Percentiles rank a stretch among this genome's conserved stretches.
These are phyloP conservation scores for Dasyurus viverrinus DNA, from an alignment of 2,113 vertebrate genomes.

Conservation along the genomic window DNA sequence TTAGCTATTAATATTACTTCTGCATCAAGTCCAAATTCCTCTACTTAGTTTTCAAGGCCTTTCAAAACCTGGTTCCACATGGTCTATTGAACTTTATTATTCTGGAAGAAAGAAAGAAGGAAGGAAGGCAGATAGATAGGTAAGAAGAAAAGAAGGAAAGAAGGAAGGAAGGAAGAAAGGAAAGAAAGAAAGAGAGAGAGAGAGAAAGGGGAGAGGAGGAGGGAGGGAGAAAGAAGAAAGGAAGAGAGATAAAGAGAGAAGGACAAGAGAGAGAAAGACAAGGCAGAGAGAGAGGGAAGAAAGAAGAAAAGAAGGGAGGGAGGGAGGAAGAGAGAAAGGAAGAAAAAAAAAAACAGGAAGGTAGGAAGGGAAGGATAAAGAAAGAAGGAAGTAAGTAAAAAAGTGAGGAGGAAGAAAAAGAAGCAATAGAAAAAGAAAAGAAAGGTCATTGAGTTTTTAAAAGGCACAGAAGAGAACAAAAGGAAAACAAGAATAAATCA, in stretches of 20 bases:
- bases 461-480: neutral
- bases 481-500: neutral
- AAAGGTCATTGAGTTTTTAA: too few species aligned
- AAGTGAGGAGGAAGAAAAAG: too few species aligned
- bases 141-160: too few species aligned
- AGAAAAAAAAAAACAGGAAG: accelerated
- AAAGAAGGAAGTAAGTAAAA: too few species aligned
- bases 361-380: too few species aligned
- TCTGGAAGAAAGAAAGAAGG: neutral
- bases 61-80: neutral
- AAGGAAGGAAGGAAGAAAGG: neutral
- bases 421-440: too few species aligned
- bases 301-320: accelerated
- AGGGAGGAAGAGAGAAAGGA: neutral
- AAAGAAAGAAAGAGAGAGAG: too few species aligned
- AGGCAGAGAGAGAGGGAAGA: accelerated
- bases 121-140: neutral
- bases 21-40: neutral
- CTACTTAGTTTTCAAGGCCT: neutral
- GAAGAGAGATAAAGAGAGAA: neutral
- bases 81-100: neutral
- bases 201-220: too few species aligned
- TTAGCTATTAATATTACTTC: neutral
- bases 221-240: too few species aligned
- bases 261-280: too few species aligned